Evolutionary conservation across 53 echinoderm and acorn worm genomes (phyloP), one percentile per base, ranked within the genome.

Genomic region (Astropecten irregularis): DNA sequence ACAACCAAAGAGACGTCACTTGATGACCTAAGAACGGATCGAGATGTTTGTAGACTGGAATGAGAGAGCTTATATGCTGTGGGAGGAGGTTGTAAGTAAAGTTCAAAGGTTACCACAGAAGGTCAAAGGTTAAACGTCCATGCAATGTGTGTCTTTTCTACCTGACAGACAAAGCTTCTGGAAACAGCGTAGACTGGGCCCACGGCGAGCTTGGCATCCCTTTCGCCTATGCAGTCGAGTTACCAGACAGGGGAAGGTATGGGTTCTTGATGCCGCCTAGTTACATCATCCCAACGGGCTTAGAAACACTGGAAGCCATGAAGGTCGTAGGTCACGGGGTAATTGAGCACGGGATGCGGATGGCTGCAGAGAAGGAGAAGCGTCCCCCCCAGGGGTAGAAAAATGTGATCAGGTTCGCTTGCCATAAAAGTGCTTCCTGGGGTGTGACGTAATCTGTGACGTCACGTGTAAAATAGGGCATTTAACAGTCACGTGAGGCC

Each of bases 201-300:
- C 30, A 40, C 49, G 48, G 84, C 16, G 6, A 42, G 4, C 58
- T 84, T 0, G 57, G 34, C 16, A 21, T 84, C 6, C 61, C 56
- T 11, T 84, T 36, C 84, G 9, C 68, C 58, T 84, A 84, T 59
- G 84, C 84, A 18, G 48, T 84, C 44, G 84, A 84, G 58, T 28
- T 84, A 23, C 84, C 69, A 19, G 84, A 84, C 70, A 40, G 0
- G 14, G 84, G 84, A 1, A 21, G n/a, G 4, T 49, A 70, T 19
- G 84, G 84, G 14, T 84, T 84, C 46, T 46, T 84, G 27, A 30
- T 84, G 50, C 59, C 54, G 22, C 69, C 84, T 7, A 55, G 40
- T 2, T 70, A 57, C 56, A 84, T 84, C 70, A 69, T 59, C n/a
- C 69, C 55, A 9, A 34, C 47, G 8, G 84, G 84, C 18, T 40